phyloP scores from a whole-genome alignment of 2,113 vertebrate species.

The Strigops habroptila region DNA sequence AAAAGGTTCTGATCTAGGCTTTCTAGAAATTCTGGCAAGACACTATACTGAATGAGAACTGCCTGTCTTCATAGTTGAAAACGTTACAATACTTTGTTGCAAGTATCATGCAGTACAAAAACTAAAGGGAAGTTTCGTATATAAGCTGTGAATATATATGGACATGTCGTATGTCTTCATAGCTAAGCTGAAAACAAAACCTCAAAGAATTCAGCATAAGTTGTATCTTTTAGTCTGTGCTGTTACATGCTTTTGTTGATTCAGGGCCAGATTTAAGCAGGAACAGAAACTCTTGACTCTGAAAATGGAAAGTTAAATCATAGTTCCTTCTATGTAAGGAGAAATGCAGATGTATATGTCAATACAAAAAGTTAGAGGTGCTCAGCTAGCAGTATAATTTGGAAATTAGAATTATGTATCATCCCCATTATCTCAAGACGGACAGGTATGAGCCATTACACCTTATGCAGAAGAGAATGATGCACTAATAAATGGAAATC shows the following conservation, averaged over 20 bases:
- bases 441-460: neutral
- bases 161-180: neutral
- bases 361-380: neutral
- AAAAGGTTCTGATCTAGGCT: neutral
- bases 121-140: neutral
- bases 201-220: rapidly evolving
- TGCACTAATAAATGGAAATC: neutral
- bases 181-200: neutral
- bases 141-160: neutral
- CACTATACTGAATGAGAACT: neutral
- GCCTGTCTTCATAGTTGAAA: neutral
- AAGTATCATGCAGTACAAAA: neutral
- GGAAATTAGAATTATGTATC: neutral
- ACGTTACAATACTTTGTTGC: neutral
- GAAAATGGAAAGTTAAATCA: neutral
- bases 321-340: neutral
- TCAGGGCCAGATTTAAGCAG: neutral
- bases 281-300: neutral
- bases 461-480: neutral
- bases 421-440: neutral
- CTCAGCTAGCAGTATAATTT: neutral
- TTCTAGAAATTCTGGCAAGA: neutral
- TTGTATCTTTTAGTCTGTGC: neutral
- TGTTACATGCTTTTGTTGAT: neutral
- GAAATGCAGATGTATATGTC: neutral